Percentiles rank a stretch among this genome's conserved stretches.
Conservation (phyloP, 2,888 invertebrate genomes). For the Drosophila buzzatii region DNA sequence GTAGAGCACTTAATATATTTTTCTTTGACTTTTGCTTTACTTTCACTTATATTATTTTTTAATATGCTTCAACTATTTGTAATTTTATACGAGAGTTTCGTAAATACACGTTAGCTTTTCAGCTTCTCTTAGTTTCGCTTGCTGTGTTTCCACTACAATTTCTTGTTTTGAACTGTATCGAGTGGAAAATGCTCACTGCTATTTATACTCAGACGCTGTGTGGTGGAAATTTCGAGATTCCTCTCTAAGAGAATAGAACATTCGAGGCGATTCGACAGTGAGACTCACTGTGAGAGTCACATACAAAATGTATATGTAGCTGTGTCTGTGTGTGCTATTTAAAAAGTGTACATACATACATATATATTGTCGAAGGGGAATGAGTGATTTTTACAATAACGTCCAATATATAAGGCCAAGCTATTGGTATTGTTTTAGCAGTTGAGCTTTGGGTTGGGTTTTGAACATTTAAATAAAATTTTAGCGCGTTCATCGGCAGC, state of each 20-base stretch:
- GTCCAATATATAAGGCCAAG: no score
- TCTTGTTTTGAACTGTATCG: constrained; percentile 44
- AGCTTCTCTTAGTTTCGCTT: constrained; percentile 7
- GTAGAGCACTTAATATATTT: background rate
- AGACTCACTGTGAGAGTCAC: no score
- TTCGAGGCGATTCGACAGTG: constrained; percentile 17
- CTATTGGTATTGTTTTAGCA: no score
- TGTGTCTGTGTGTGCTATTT: no score
- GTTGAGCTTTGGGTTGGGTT: no score
- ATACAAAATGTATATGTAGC: no score
- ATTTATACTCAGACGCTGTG: constrained; percentile 50
- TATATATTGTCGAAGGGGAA: no score
- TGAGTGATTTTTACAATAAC: no score
- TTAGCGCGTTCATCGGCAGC: no score
- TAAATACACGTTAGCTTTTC: background rate
- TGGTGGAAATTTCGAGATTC: constrained; percentile 40
- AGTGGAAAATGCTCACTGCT: constrained; percentile 23
- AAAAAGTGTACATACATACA: no score
- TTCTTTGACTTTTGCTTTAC: background rate
- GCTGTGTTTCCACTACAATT: constrained; percentile 17
- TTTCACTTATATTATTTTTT: background rate
- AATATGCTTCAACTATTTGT: background rate
- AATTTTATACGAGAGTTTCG: background rate
- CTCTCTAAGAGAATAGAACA: constrained; percentile 17
- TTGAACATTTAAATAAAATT: no score